These are phyloP conservation scores for Melanostoma mellinum DNA, from an alignment of 2,888 invertebrate genomes.

Conservation along the genomic window DNA sequence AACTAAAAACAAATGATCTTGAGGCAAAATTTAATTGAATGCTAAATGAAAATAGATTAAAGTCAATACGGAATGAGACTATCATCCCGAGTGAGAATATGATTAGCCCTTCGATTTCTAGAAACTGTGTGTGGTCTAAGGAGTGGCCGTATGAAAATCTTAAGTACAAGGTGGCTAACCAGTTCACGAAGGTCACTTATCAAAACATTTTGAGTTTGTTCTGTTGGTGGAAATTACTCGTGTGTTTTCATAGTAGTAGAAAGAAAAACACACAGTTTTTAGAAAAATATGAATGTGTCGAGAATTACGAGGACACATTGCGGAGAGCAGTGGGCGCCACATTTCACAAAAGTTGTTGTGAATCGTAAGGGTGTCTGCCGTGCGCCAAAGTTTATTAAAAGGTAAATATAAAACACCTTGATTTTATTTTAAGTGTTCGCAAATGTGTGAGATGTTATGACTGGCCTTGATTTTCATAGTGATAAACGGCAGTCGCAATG, in stretches of 20 bases:
- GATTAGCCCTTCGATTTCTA: slow-evolving; percentile 35
- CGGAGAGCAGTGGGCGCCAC: slow-evolving; percentile 28
- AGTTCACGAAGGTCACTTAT: slow-evolving; percentile 29
- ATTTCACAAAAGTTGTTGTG: slow-evolving; percentile 23
- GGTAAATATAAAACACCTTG: slow-evolving; percentile 72
- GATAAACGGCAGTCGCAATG: slow-evolving; percentile 50
- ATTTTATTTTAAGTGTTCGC: slow-evolving; percentile 67
- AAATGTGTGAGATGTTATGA: slow-evolving; percentile 48
- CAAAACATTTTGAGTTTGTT: slow-evolving; percentile 19
- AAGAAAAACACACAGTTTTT: slow-evolving; percentile 11
- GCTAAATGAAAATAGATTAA: slow-evolving; percentile 64
- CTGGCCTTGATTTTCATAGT: slow-evolving; percentile 66
- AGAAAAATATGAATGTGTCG: slow-evolving; percentile 31
- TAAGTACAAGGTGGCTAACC: too few relatives aligned
- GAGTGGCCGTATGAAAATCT: neutral
- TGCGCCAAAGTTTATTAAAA: slow-evolving; percentile 32
- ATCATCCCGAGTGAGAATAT: slow-evolving; percentile 9
- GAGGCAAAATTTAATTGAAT: slow-evolving; percentile 65
- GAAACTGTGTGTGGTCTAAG: neutral
- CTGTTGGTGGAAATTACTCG: slow-evolving; percentile 43
- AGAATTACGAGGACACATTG: slow-evolving; percentile 40
- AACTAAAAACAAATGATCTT: slow-evolving; percentile 52
- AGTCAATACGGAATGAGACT: slow-evolving; percentile 12
- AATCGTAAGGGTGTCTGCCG: slow-evolving; percentile 42
- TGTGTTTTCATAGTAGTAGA: slow-evolving; percentile 36